A percentile compares a stretch with the other conserved stretches of the same genome.
These are phyloP conservation scores for Oegoconia quadripuncta DNA, from an alignment of 2,888 invertebrate species.

Conservation along the genomic window DNA sequence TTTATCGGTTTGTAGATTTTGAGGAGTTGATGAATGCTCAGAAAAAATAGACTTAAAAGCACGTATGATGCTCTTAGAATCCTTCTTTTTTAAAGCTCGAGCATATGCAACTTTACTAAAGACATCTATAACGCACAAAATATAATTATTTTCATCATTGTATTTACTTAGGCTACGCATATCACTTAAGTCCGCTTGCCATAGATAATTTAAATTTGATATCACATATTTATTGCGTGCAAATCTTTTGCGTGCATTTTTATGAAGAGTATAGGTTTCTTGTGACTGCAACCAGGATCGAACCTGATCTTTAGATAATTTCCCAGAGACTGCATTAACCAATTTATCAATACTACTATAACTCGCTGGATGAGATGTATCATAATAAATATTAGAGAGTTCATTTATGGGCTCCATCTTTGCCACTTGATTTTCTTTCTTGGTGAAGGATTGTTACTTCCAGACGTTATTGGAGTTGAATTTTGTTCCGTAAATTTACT, in stretches of 20 bases:
- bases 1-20: neutral
- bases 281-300: slow-evolving; percentile 26
- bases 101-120: slow-evolving; percentile 20
- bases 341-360: slow-evolving; percentile 22
- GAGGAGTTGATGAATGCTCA: too few relatives aligned
- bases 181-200: too few relatives aligned
- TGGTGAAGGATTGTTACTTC: too few relatives aligned
- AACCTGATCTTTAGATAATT: slow-evolving; percentile 17
- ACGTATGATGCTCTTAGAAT: too few relatives aligned
- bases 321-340: slow-evolving; percentile 21
- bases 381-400: too few relatives aligned
- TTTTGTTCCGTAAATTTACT: too few relatives aligned
- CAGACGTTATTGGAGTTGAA: too few relatives aligned
- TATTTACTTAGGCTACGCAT: too few relatives aligned
- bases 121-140: slow-evolving; percentile 21
- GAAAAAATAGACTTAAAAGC: too few relatives aligned
- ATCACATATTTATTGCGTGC: slow-evolving; percentile 22
- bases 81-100: slow-evolving; percentile 5
- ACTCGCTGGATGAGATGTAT: too few relatives aligned
- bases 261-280: slow-evolving; percentile 25
- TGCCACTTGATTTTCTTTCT: slow-evolving; percentile 26
- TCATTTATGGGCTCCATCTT: slow-evolving; percentile 31
- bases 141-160: slow-evolving; percentile 19
- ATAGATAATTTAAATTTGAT: too few relatives aligned
- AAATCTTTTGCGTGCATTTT: slow-evolving; percentile 19